Base-by-base conservation (phyloP, 2,888 invertebrate genomes). In the Scaptomyza tumidula region DNA sequence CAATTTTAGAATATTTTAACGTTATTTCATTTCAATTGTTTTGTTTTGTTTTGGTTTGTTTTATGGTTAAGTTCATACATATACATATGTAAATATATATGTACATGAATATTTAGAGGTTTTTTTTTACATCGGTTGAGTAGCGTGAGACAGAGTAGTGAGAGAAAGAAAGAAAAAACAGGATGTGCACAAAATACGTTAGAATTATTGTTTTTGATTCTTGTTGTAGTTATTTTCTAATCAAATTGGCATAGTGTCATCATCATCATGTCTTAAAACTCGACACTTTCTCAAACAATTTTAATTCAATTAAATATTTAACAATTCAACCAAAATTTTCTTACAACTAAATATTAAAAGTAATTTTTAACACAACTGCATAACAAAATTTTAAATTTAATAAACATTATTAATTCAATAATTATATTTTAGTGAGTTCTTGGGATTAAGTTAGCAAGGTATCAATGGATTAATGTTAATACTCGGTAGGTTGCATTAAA, bases 121-220 rank as follows among this genome's bases (percentile, higher is more conserved):
- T 73, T 74, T 88, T 89, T 73, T 74, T 88, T 89, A 86, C 86
- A 89, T 88, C 86, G 76, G 87, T 82, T 82, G 82, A 88, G 90
- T 88, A 87, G 86, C 78, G 85, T 88, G 85, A 88, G 81, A 86
- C 74, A 85, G 85, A 85, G 88, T 84, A 88, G 89, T 86, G 90
- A 90, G 88, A 90, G 89, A 87, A 91, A 91, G 86, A 91, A 88
- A 91, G 89, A 91, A 77, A 90, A 90, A 90, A 91, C 89, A 90
- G 89, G 90, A 91, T 91, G 91, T 91, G 91, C 91, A 91, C 91
- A 91, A 86, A 86, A 91, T 90, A 90, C 89, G 91, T 91, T 91
- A 91, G 90, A 92, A 90, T 90, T 90, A 88, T 88, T 86, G 35
- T 41, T 41, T 41, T 88, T 85, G 82, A 80, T 86, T 83, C 65